Conservation (phyloP, 1,140 invertebrate species). For the Pachypsylla venusta region DNA sequence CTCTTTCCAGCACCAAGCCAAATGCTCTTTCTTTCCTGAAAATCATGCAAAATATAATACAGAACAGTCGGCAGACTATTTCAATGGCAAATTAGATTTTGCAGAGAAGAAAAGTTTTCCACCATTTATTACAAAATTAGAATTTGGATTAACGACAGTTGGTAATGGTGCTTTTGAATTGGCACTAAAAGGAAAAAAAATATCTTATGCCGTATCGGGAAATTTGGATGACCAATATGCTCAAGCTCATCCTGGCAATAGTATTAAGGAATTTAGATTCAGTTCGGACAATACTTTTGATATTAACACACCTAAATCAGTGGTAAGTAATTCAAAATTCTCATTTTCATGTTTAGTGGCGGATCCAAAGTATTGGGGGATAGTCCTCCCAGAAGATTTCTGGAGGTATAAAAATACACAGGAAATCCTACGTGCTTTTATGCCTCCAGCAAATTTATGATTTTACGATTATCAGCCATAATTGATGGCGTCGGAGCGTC, state of each 20-base stretch:
- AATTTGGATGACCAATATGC: not conserved
- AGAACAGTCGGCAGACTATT: constrained; percentile 1
- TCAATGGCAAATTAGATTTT: not conserved
- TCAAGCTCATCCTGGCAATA: too few species aligned
- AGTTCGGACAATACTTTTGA: constrained; percentile 6
- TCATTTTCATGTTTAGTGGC: too few species aligned
- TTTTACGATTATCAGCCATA: too few species aligned
- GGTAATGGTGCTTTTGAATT: not conserved
- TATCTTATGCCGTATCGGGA: not conserved
- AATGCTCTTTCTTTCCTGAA: constrained; percentile 3
- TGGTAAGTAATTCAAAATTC: too few species aligned
- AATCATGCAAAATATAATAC: not conserved
- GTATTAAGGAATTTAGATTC: not conserved
- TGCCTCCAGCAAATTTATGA: too few species aligned
- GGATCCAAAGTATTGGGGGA: too few species aligned
- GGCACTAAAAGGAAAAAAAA: not conserved
- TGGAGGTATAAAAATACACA: too few species aligned
- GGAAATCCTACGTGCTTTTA: too few species aligned
- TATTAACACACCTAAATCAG: constrained; percentile 6
- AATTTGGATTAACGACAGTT: not conserved
- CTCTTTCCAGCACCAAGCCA: not conserved
- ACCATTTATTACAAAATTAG: constrained; percentile 2
- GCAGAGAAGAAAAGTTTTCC: constrained; percentile 3
- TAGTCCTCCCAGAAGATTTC: too few species aligned
- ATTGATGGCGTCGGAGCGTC: too few species aligned